Conservation (phyloP, 2,113 vertebrate species). For the Heloderma charlesbogerti region DNA sequence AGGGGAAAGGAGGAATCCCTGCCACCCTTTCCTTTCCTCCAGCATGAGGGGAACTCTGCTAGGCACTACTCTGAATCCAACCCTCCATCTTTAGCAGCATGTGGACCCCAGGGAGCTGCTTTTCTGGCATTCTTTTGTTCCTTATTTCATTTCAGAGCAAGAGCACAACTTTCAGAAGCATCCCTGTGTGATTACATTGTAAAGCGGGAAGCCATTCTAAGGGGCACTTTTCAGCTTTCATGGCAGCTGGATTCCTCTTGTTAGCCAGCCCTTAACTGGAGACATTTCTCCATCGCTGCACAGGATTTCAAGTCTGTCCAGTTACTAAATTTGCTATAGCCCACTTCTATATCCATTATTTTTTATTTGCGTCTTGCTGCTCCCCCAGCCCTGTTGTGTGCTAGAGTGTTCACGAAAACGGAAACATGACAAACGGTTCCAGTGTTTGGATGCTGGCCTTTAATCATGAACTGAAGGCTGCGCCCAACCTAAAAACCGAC, state of each 20-base stretch:
- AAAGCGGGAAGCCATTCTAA: no score
- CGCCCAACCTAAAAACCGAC: constrained; percentile 19
- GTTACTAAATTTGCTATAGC: not conserved
- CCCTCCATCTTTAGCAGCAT: not conserved
- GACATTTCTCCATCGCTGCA: not conserved
- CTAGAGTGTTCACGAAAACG: constrained; percentile 17
- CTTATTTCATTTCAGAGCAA: not conserved
- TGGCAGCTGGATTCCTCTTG: not conserved
- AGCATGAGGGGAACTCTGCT: not conserved
- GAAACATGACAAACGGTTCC: constrained; percentile 20
- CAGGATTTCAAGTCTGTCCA: not conserved
- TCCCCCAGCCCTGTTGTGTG: not conserved
- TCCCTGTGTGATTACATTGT: no score
- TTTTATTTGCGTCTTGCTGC: not conserved
- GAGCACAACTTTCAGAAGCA: not conserved
- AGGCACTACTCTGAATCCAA: not conserved
- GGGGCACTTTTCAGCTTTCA: not conserved
- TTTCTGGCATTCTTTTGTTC: not conserved
- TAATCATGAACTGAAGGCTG: constrained; percentile 48
- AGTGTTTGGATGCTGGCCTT: constrained; percentile 53
- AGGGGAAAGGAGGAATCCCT: not conserved
- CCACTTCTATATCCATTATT: not conserved
- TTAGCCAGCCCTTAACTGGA: not conserved
- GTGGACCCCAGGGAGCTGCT: not conserved
- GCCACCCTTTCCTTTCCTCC: not conserved